A percentile compares a stretch with the other conserved stretches of the same genome.
These are phyloP conservation scores for Lepus townsendii DNA, from an alignment of 2,797 vertebrate genomes.

Conservation along the genomic window DNA sequence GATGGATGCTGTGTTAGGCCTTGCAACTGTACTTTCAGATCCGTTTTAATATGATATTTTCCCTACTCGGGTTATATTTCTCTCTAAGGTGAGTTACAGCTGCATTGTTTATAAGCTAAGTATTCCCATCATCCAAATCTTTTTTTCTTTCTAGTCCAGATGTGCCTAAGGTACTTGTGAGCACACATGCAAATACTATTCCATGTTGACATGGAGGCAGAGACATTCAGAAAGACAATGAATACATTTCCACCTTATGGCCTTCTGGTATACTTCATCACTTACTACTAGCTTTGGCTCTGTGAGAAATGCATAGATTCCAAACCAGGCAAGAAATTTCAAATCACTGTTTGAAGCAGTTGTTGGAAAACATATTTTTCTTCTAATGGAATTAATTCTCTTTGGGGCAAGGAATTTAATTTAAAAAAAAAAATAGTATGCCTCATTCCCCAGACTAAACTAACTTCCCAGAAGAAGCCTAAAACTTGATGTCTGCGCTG, in stretches of 20 bases:
- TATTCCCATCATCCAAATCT: neutral
- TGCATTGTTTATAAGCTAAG: neutral
- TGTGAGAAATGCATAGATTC: neutral
- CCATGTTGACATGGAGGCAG: neutral
- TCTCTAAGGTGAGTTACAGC: neutral
- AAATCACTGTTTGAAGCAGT: neutral
- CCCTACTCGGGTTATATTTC: neutral
- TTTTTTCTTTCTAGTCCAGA: neutral
- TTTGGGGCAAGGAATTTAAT: constrained; percentile 51
- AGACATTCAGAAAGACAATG: neutral
- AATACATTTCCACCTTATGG: neutral
- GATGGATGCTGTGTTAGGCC: neutral
- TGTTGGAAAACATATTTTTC: constrained; percentile 42
- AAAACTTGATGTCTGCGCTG: neutral
- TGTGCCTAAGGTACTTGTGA: neutral
- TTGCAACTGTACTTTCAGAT: neutral
- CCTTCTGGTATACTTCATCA: neutral
- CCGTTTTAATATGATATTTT: neutral
- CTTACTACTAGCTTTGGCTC: neutral
- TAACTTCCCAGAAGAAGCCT: constrained; percentile 24
- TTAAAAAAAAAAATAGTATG: neutral
- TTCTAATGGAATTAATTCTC: constrained; percentile 47
- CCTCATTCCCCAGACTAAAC: constrained; percentile 19
- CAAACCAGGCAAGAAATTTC: constrained; percentile 22
- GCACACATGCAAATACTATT: neutral